Base-by-base conservation (phyloP, 2,113 vertebrate genomes). In the Calyptommatus sinebrachiatus region DNA sequence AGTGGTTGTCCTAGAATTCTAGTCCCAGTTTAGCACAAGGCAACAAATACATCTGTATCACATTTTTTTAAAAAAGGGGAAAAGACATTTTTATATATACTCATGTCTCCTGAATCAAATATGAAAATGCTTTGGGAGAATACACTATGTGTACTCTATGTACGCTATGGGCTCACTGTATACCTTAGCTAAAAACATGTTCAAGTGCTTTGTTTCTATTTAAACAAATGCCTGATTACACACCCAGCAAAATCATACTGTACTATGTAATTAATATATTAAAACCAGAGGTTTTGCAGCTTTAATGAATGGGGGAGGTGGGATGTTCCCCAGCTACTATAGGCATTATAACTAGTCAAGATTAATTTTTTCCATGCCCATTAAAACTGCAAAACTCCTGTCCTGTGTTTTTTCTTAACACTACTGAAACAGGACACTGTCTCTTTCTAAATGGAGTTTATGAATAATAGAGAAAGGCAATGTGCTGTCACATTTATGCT, bases 381-480 rank as follows among this genome's bases (percentile, higher is more conserved):
- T 41, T 41, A 41, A 41, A 41, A 41, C 35, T 4, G 35, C 35
- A 41, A 5, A 41, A 41, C 35, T 41, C 35, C 35, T 41, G 35
- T 5, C 35, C 35, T 41, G 5, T 41, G 35, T 41, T 41, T 41
- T 41, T 2, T 41, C 35, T 41, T 41, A 41, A 41, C 35, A 41
- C 35, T 41, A 65, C 69, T 82, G 74, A 83, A 89, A 89, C 84
- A 87, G 87, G 85, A 61, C 29, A 67, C 81, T 69, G 35, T 78
- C 73, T 72, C 53, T 69, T 77, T 87, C 79, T 79, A 88, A 89
- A 84, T 84, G 85, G 88, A 83, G 89, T 83, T 80, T 89, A 82
- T 84, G 18, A 57, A 57, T 77, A 87, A 22, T 68, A 80, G 89
- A 78, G 70, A 48, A 81, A 82, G 76, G 81, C 74, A 76, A 80